Percentiles rank a stretch among this genome's conserved stretches.
These are phyloP conservation scores for Operophtera brumata DNA, from an alignment of 2,888 invertebrate species.

Conservation along the genomic window DNA sequence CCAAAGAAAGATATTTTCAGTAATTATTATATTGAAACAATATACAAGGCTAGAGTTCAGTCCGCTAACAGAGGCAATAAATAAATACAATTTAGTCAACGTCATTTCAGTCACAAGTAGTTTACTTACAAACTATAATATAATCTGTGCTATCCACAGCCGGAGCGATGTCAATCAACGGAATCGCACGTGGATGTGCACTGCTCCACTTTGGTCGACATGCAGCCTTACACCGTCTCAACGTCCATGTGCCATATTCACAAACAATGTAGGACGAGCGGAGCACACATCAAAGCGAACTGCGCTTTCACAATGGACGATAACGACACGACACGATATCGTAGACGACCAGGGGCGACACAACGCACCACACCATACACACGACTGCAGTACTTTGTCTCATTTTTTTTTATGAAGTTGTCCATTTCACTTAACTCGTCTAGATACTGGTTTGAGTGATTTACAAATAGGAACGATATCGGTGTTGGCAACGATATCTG, in stretches of 20 bases:
- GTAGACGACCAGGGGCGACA: too few species aligned
- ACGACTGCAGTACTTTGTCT: too few species aligned
- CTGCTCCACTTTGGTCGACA: neutral
- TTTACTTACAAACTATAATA: neutral
- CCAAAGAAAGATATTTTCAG: conserved; percentile 54
- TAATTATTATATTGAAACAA: conserved; percentile 63
- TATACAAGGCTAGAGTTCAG: conserved; percentile 60
- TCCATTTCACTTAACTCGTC: too few species aligned
- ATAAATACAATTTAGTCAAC: conserved; percentile 2
- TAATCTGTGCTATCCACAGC: neutral
- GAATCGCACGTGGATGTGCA: neutral
- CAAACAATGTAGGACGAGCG: neutral
- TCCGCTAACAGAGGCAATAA: conserved; percentile 44
- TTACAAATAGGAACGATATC: too few species aligned
- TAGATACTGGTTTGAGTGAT: too few species aligned
- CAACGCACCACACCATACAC: too few species aligned
- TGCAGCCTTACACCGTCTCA: neutral
- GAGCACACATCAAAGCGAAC: too few species aligned
- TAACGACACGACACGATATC: too few species aligned
- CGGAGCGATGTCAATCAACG: neutral
- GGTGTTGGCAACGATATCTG: too few species aligned
- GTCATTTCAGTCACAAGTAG: conserved; percentile 1
- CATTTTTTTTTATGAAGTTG: too few species aligned
- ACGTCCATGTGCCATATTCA: neutral
- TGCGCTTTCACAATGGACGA: too few species aligned